Evolutionary conservation across 2,113 vertebrate species (phyloP), one percentile per base, ranked within the genome.

Genomic region (Saccopteryx bilineata): DNA sequence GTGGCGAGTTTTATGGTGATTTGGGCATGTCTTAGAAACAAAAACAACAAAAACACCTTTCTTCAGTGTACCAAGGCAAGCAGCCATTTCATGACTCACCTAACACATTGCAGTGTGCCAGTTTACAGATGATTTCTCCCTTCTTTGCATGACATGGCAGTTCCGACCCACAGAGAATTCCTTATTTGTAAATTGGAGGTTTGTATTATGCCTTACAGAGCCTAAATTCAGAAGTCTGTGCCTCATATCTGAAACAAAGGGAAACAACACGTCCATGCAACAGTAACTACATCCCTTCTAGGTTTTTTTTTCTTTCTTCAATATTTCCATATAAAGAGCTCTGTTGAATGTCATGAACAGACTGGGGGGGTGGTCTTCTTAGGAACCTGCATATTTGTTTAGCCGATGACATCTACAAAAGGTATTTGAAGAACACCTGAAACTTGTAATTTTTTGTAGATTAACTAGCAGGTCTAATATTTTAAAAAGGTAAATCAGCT

Each of bases 131-230:
- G 87, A 92, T 93, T 97, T 71, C 39, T 97, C 96, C 87, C 94
- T 97, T 97, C 95, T 97, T 96, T 91, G 91, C 95, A 78, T 96
- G 85, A 97, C 94, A 94, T 65, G 92, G 97, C 96, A 97, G 93
- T 98, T 98, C 97, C 95, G 95, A 96, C 96, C 98, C 97, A 97
- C 97, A 98, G 96, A 98, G 96, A 98, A 98, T 97, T 98, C 97
- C 72, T 97, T 97, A 86, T 96, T 95, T 93, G 89, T 97, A 97
- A 98, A 97, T 97, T 96, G 96, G 92, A 97, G 95, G 96, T 98
- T 98, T 99, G 98, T 98, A 98, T 97, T 98, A 98, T 99, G 99
- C 99, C 99, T 99, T 99, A 99, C 95, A 98, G 97, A 98, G 98
- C 97, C 98, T 95, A 97, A 98, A 95, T 98, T 96, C 94, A 98